phyloP scores from a whole-genome alignment of 2,113 vertebrate genomes.

The Benitochromis conjunctus region DNA sequence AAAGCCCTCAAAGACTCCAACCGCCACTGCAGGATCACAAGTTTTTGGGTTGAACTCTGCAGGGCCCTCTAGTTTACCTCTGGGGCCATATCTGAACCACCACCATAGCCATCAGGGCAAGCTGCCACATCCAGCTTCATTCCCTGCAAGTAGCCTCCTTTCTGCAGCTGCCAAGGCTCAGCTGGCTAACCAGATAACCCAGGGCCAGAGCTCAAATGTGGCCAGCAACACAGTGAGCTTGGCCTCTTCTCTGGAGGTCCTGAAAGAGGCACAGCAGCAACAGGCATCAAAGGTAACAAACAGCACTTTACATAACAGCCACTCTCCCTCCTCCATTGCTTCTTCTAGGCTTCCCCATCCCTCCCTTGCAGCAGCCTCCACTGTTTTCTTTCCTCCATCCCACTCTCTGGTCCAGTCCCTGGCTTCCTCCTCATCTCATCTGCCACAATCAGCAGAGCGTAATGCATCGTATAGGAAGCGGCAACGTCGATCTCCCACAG shows the following conservation, averaged over 20 bases:
- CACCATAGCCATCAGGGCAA: constrained; percentile 77
- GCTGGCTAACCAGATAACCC: constrained; percentile 76
- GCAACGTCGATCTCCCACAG: constrained; percentile 60
- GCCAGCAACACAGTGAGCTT: constrained; percentile 29
- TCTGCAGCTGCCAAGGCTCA: constrained; percentile 88
- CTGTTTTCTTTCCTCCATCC: constrained; percentile 61
- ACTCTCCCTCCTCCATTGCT: constrained; percentile 51
- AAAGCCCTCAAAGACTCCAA: constrained; percentile 51
- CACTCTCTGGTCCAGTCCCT: constrained; percentile 60
- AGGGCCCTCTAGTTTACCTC: constrained; percentile 73
- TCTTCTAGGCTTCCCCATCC: constrained; percentile 52
- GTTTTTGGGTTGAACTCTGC: constrained; percentile 53
- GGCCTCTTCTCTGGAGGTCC: constrained; percentile 44
- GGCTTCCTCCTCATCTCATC: constrained; percentile 59
- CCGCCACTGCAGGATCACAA: constrained; percentile 58
- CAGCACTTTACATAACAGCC: constrained; percentile 87
- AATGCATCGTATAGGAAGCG: constrained; percentile 60
- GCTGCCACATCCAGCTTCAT: constrained; percentile 75
- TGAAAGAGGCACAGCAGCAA: constrained; percentile 65
- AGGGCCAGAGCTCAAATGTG: constrained; percentile 65
- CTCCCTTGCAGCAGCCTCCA: constrained; percentile 53
- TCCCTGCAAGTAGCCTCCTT: constrained; percentile 86
- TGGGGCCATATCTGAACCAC: constrained; percentile 65
- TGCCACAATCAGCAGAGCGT: constrained; percentile 48
- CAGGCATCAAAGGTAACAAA: constrained; percentile 74